A percentile compares a stretch with the other conserved stretches of the same genome.
Evolutionary conservation across 1,140 invertebrate species (phyloP).

Genomic region (Anoplolepis gracilipes): DNA sequence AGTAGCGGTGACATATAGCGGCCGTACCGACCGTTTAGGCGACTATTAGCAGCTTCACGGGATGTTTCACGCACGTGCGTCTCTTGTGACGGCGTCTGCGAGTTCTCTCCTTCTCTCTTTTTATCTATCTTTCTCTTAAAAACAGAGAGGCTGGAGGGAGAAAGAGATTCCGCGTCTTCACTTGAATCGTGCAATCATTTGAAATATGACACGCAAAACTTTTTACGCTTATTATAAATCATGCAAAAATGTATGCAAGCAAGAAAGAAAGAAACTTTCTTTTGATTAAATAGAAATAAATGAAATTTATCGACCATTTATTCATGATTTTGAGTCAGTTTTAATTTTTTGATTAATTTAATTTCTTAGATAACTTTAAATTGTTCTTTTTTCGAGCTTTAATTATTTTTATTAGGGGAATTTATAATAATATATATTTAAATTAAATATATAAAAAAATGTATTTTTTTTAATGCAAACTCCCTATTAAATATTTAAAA

Average conservation of each 20-base stretch:
- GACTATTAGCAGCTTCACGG: slow-evolving; percentile 77
- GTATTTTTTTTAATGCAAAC: too few species aligned
- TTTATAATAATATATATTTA: too few species aligned
- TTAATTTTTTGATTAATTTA: too few species aligned
- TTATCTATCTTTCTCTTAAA: background rate
- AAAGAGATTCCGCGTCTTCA: background rate
- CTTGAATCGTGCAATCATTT: background rate
- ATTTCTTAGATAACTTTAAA: too few species aligned
- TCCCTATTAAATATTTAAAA: background rate
- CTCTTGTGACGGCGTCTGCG: background rate
- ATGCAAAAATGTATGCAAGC: background rate
- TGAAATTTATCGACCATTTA: too few species aligned
- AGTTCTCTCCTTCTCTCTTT: background rate
- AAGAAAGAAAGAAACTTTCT: background rate
- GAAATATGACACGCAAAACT: background rate
- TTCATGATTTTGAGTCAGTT: too few species aligned
- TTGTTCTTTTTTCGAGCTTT: too few species aligned
- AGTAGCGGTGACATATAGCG: slow-evolving; percentile 76
- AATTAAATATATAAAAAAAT: too few species aligned
- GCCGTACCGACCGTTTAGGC: slow-evolving; percentile 75
- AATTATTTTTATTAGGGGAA: background rate
- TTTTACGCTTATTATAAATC: background rate
- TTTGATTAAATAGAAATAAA: too few species aligned
- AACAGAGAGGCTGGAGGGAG: too few species aligned
- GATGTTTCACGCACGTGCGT: slow-evolving; percentile 37